Evolutionary conservation across 2,113 vertebrate species (phyloP).

Genomic region (Vimba vimba): DNA sequence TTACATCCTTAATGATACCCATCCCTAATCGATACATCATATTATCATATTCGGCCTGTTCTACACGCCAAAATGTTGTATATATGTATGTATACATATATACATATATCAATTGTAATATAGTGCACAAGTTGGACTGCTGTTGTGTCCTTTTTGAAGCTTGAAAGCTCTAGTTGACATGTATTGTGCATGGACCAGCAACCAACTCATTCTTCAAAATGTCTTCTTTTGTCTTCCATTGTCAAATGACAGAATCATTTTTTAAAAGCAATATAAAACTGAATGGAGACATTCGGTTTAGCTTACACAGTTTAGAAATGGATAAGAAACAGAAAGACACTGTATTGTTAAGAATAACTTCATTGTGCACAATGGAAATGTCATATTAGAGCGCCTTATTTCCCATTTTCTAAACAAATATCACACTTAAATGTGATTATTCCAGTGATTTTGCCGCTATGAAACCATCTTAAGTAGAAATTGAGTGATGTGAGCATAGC

Average conservation of each 20-base stretch:
- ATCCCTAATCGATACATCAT: no score
- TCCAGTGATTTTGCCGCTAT: not conserved
- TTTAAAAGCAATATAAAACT: not conserved
- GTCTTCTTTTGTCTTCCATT: not conserved
- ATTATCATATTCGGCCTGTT: no score
- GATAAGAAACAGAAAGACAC: not conserved
- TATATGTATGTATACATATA: no score
- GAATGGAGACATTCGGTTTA: not conserved
- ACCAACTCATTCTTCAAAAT: not conserved
- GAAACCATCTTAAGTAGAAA: constrained; percentile 26
- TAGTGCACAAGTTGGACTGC: no score
- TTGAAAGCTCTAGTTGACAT: no score
- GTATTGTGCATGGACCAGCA: no score
- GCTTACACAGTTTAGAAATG: not conserved
- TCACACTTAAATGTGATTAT: constrained; percentile 24
- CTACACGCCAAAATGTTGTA: no score
- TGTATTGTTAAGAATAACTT: not conserved
- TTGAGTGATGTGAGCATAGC: not conserved
- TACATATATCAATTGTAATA: no score
- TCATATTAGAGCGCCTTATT: not conserved
- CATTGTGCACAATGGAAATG: not conserved
- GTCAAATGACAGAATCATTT: not conserved
- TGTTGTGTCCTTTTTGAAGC: no score
- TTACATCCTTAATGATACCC: no score
- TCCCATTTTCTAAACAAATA: constrained; percentile 3